A percentile compares a stretch with the other conserved stretches of the same genome.
phyloP scores from a whole-genome alignment of 2,113 vertebrate species.

The Cryptomyrus ogoouensis region DNA sequence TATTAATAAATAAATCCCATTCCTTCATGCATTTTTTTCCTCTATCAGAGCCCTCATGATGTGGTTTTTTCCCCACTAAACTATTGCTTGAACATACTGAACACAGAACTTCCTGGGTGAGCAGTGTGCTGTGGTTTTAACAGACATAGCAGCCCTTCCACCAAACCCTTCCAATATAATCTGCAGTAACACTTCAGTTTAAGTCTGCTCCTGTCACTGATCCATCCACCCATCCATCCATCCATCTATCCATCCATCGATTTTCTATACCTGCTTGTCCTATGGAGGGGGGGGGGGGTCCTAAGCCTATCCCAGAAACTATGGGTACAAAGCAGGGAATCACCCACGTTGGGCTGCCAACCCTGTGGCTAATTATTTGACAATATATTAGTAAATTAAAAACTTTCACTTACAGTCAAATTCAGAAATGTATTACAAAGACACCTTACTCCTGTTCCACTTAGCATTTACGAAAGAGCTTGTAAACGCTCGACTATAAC shows the following conservation, averaged over 20 bases:
- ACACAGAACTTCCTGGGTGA: not conserved
- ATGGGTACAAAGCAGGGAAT: not conserved
- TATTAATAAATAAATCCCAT: not conserved
- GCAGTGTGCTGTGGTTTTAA: not conserved
- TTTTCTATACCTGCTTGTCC: not conserved
- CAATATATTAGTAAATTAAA: not conserved
- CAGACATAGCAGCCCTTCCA: not conserved
- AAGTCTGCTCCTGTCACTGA: not conserved
- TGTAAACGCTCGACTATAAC: not conserved
- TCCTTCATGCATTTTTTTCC: not conserved
- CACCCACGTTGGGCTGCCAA: not conserved
- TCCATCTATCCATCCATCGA: too few species aligned
- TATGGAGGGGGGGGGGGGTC: not conserved
- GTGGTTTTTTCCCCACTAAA: not conserved
- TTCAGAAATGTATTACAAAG: not conserved
- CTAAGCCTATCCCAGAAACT: not conserved
- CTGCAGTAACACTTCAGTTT: not conserved
- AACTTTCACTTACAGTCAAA: not conserved
- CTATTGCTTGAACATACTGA: not conserved
- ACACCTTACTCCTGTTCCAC: not conserved
- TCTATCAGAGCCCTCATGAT: not conserved
- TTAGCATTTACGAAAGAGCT: not conserved
- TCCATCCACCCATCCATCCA: not conserved
- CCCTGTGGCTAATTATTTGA: not conserved
- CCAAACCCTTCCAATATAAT: not conserved